These are phyloP conservation scores for Napeogenes inachia DNA, from an alignment of 2,888 invertebrate genomes.

Conservation along the genomic window DNA sequence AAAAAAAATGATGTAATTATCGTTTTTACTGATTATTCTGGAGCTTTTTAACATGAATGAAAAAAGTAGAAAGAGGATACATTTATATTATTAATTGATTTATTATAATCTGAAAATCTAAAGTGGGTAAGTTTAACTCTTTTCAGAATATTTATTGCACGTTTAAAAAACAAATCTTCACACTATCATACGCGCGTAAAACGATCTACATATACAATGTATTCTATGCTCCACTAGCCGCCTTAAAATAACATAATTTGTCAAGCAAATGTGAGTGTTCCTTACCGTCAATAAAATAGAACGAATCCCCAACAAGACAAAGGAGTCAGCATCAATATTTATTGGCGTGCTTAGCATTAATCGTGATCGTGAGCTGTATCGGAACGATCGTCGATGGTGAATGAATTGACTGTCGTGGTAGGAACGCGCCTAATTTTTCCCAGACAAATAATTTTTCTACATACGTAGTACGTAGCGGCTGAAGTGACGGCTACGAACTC, in stretches of 20 bases:
- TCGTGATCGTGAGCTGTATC: slow-evolving; percentile 69
- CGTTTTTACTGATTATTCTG: too few relatives aligned
- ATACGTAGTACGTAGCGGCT: slow-evolving; percentile 58
- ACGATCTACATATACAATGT: not conserved
- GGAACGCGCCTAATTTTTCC: slow-evolving; percentile 65
- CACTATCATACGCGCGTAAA: not conserved
- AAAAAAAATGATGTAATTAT: too few relatives aligned
- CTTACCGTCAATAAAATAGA: slow-evolving; percentile 66
- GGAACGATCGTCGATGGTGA: slow-evolving; percentile 49
- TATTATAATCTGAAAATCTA: too few relatives aligned
- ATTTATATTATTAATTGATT: too few relatives aligned
- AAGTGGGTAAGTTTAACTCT: too few relatives aligned
- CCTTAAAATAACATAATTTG: slow-evolving; percentile 46
- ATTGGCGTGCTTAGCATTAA: slow-evolving; percentile 76
- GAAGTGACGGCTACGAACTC: slow-evolving; percentile 39
- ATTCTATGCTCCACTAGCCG: not conserved
- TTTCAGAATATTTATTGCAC: too few relatives aligned
- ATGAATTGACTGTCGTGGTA: slow-evolving; percentile 69
- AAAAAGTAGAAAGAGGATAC: too few relatives aligned
- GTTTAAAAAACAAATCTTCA: too few relatives aligned
- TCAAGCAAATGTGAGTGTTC: slow-evolving; percentile 64
- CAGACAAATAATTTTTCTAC: slow-evolving; percentile 52
- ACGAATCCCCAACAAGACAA: slow-evolving; percentile 72
- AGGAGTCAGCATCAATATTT: slow-evolving; percentile 74
- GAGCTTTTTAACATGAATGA: too few relatives aligned